These are phyloP conservation scores for Macaria liturata DNA, from an alignment of 2,888 invertebrate species.

Conservation along the genomic window DNA sequence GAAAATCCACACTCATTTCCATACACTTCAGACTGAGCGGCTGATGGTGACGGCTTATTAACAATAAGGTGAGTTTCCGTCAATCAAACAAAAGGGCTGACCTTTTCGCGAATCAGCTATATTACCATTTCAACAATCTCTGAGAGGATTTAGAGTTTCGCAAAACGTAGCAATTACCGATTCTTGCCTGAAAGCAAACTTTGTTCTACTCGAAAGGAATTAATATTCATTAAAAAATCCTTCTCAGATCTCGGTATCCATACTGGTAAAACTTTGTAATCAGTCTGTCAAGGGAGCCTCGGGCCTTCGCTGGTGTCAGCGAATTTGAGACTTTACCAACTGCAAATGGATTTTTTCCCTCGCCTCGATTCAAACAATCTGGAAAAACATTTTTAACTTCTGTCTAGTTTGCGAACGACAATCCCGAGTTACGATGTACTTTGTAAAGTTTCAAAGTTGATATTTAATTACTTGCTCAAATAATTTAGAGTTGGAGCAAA, in stretches of 20 bases:
- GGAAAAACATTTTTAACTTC: constrained; percentile 42
- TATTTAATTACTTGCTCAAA: constrained; percentile 54
- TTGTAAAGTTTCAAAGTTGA: constrained; percentile 29
- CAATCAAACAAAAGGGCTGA: constrained; percentile 31
- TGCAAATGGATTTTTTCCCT: constrained; percentile 67
- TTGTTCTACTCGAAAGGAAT: constrained; percentile 77
- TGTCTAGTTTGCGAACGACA: constrained; percentile 41
- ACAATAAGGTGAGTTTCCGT: constrained; percentile 40
- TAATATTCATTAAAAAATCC: constrained; percentile 83
- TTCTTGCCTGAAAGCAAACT: constrained; percentile 70
- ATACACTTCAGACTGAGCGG: too few species aligned
- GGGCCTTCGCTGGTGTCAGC: constrained; percentile 57
- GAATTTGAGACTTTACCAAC: constrained; percentile 66
- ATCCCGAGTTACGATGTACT: constrained; percentile 38
- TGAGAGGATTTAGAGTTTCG: constrained; percentile 61
- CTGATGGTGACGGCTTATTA: too few species aligned
- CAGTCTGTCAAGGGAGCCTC: constrained; percentile 57
- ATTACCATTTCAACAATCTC: constrained; percentile 56
- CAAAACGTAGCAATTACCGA: constrained; percentile 75
- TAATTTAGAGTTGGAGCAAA: constrained; percentile 46
- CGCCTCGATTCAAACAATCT: constrained; percentile 59
- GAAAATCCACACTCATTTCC: too few species aligned
- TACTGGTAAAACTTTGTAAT: constrained; percentile 79
- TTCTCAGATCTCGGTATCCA: constrained; percentile 68
- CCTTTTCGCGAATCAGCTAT: constrained; percentile 33